phyloP scores from a whole-genome alignment of 2,113 vertebrate species.

The Anas platyrhynchos region DNA sequence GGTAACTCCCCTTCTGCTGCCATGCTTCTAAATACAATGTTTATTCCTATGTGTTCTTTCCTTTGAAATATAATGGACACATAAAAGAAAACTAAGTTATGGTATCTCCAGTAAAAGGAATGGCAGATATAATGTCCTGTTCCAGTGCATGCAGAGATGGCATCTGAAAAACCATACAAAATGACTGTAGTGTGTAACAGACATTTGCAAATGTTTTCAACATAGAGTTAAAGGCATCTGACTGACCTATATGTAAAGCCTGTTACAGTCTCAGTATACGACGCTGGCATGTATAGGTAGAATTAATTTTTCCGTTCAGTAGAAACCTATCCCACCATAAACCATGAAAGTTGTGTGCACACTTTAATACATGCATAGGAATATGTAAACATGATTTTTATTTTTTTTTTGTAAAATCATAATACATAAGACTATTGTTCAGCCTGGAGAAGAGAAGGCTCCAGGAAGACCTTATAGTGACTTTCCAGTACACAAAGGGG shows the following conservation, averaged over 20 bases:
- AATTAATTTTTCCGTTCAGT: background rate
- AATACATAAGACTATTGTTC: background rate
- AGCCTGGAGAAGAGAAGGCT: background rate
- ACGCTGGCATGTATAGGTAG: accelerated
- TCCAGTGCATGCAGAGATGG: background rate
- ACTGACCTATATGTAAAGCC: background rate
- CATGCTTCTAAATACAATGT: background rate
- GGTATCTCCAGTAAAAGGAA: accelerated
- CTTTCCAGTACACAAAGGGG: background rate
- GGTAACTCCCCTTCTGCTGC: background rate
- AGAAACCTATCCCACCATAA: background rate
- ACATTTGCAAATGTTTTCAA: background rate
- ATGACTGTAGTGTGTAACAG: background rate
- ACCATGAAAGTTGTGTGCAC: background rate
- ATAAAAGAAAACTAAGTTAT: background rate
- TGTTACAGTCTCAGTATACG: no score
- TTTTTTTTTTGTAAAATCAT: background rate
- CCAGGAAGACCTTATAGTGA: background rate
- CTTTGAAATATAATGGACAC: background rate
- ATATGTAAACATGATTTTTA: background rate
- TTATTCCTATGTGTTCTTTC: background rate
- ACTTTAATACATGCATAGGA: background rate
- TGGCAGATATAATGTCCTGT: background rate
- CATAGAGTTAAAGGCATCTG: background rate
- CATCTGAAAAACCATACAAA: background rate